Evolutionary conservation across 2,888 invertebrate genomes (phyloP), one percentile per base, ranked within the genome.

Genomic region (Lypha dubia): DNA sequence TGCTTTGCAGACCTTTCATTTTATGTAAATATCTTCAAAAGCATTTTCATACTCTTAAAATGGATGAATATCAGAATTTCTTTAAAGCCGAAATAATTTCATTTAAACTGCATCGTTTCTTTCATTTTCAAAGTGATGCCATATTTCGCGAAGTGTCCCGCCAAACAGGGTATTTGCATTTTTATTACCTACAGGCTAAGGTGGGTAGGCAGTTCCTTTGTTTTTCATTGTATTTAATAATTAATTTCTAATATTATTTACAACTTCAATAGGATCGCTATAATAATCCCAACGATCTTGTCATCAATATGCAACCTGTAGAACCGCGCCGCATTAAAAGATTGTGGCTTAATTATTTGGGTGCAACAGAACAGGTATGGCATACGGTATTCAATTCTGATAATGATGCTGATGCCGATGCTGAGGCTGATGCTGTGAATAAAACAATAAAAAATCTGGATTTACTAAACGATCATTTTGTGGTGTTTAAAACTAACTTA

Each of bases 71-170:
- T 13, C 35, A 88, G 20, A 86, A 86, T 6, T 83, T 86, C 62
- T 35, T 75, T 1, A 87, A 87, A 0, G 89, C 88, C 8, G 89
- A 92, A 84, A 62, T 91, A 8, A 70, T 89, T 0, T 76, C 87
- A n/a, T 76, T 91, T 0, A 87, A 87, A 8, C 32, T 91, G n/a
- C 90, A 91, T 86, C 90, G 90, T 0, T 87, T 88, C 8, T 92
- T 90, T 56, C 86, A 87, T 8, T 89, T 87, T 87, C 89, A 90
- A 87, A 87, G 88, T 9, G 88, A 87, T 80, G 82, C 87, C 13
- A 79, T 91, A 7, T 81, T 88, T 20, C 88, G 91, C 1, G 88
- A 89, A 38, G 81, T 90, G 13, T 86, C 88, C 13, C 60, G 90
- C 3, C 77, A 86, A 6, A 86, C 90, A 0, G 85, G 87, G 3